These are phyloP conservation scores for Darevskia nairensis DNA, from an alignment of 2,797 vertebrate species.

Conservation along the genomic window DNA sequence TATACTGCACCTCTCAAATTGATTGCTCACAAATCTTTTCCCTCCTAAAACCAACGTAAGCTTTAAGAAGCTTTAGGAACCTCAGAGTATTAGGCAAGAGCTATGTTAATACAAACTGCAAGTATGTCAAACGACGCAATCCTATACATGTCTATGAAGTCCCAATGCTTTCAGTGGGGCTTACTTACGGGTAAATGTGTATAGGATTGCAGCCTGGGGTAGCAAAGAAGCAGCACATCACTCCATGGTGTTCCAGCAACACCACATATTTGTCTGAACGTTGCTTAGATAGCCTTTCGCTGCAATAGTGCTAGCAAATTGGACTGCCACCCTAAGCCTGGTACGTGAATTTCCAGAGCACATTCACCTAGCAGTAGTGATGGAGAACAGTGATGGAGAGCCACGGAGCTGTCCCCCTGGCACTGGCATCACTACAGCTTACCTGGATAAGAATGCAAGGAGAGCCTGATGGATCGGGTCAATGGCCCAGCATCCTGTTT, in stretches of 20 bases:
- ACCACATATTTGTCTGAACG: background rate
- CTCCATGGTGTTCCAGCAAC: background rate
- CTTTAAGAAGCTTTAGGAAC: background rate
- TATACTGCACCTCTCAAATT: background rate
- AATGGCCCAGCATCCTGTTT: too few species aligned
- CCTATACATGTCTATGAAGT: background rate
- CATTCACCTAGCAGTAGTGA: background rate
- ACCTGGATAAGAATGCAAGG: too few species aligned
- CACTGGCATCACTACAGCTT: too few species aligned
- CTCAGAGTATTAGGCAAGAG: background rate
- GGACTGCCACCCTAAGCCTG: background rate
- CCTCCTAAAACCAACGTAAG: background rate
- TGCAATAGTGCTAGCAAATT: background rate
- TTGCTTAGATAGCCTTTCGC: conserved; percentile 1
- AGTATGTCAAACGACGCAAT: background rate
- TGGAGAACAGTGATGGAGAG: background rate
- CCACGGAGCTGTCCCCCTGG: background rate
- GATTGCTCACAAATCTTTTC: background rate
- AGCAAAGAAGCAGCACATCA: conserved; percentile 18
- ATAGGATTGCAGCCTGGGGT: background rate
- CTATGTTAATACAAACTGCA: background rate
- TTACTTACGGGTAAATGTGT: background rate
- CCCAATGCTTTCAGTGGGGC: background rate
- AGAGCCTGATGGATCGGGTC: too few species aligned
- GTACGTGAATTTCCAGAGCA: background rate